Base-by-base conservation (phyloP, 2,797 vertebrate species). In the Labeo calbasu region DNA sequence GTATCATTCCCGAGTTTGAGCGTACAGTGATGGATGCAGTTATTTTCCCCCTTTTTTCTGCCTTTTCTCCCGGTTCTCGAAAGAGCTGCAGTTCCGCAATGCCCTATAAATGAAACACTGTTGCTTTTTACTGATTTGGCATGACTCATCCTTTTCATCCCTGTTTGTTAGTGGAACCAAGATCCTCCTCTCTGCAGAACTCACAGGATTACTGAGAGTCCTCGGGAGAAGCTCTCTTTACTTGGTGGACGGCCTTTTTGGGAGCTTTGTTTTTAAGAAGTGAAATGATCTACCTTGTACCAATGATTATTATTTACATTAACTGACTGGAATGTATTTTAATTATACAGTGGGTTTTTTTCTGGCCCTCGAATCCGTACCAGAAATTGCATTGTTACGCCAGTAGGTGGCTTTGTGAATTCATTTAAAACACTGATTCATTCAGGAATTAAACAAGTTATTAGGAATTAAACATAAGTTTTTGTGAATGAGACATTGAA, bases 121-220 rank as follows among this genome's bases (percentile, higher is more conserved):
- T 81, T 61, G n/a, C 40, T 83, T 63, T 84, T 71, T 70, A 59
- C 57, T 66, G 48, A 83, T 83, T 71, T 83, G 71, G 23, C 66
- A 59, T 83, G 75, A 83, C 48, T 82, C 50, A 72, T 82, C 65
- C 81, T 73, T 83, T 65, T 65, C 28, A 66, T 73, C 46, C 19
- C 46, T 43, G n/a, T 15, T 66, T 70, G 43, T 77, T 12, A 0
- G 32, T 43, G 48, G 81, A 63, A 66, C 46, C 61, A 21, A 40
- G 59, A 76, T 53, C 14, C 32, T 82, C 32, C 59, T 43, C 10
- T 6, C 59, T 66, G 59, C 46, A 75, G 57, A 73, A 51, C 15
- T 66, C 46, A 66, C 14, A 75, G 71, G 59, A 82, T 82, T 66
- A 81, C 12, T 1, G n/a, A 75, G 28, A 75, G 69, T 72, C 68